A percentile compares a stretch with the other conserved stretches of the same genome.
These are phyloP conservation scores for Chloroclystis v-ata DNA, from an alignment of 2,888 invertebrate genomes.

Conservation along the genomic window DNA sequence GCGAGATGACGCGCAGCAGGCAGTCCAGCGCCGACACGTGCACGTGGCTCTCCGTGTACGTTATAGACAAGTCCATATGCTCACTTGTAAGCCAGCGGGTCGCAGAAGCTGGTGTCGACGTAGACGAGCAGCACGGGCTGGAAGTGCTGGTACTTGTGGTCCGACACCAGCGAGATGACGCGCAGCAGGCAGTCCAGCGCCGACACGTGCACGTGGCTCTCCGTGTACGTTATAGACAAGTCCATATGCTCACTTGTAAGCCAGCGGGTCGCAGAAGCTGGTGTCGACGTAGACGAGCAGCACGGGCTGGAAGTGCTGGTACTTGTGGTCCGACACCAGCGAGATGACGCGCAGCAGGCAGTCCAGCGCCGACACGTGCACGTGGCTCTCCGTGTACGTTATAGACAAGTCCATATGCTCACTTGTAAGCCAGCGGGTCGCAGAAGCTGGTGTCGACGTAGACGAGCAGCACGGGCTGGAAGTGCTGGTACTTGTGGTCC, in stretches of 20 bases:
- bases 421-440: background rate
- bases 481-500: constrained; percentile 95
- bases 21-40: constrained; percentile 94
- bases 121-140: constrained; percentile 92
- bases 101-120: constrained; percentile 86
- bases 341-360: constrained; percentile 93
- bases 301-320: constrained; percentile 95
- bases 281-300: constrained; percentile 91
- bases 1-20: constrained; percentile 90
- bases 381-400: too few relatives aligned
- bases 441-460: constrained; percentile 91
- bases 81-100: background rate
- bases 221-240: too few relatives aligned
- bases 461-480: constrained; percentile 90
- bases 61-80: too few relatives aligned
- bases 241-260: too few relatives aligned
- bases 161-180: constrained; percentile 93
- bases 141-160: constrained; percentile 95
- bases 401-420: too few relatives aligned
- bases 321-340: constrained; percentile 94
- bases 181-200: constrained; percentile 95
- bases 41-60: too few relatives aligned
- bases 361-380: constrained; percentile 93
- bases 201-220: too few relatives aligned
- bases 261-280: constrained; percentile 71